phyloP scores from a whole-genome alignment of 2,797 vertebrate species.

The Otolemur crassicaudatus region DNA sequence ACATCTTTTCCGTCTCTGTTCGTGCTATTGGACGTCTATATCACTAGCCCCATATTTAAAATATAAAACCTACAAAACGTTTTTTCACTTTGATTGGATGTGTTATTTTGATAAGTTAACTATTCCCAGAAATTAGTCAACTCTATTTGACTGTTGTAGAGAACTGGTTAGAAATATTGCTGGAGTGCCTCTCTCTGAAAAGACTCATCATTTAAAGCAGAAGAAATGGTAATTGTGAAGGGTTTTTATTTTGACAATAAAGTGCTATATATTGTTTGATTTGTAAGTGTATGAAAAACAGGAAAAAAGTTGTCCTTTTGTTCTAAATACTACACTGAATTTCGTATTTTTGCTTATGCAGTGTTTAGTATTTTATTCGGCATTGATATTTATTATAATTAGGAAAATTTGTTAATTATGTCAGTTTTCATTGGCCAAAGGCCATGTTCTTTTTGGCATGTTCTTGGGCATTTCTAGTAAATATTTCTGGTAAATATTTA shows the following conservation, averaged over 20 bases:
- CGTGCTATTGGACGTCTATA: neutral
- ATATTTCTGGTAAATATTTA: slow-evolving; percentile 12
- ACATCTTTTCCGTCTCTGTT: neutral
- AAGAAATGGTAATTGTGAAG: neutral
- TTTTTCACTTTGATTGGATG: slow-evolving; percentile 69
- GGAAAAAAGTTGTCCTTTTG: neutral
- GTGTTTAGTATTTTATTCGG: slow-evolving; percentile 1
- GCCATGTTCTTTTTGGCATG: neutral
- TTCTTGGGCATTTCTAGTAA: neutral
- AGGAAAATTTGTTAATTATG: slow-evolving; percentile 11
- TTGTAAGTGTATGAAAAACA: neutral
- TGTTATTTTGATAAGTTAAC: slow-evolving; percentile 77
- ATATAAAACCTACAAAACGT: slow-evolving; percentile 11
- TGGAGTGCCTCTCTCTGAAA: slow-evolving; percentile 32
- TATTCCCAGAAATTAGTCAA: slow-evolving; percentile 68
- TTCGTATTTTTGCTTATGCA: neutral
- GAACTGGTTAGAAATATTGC: slow-evolving; percentile 66
- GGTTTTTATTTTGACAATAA: slow-evolving; percentile 26
- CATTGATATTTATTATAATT: neutral
- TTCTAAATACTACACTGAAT: neutral
- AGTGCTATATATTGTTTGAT: neutral
- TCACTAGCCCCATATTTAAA: slow-evolving; percentile 50
- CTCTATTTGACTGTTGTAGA: slow-evolving; percentile 49
- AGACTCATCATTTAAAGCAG: slow-evolving; percentile 8
- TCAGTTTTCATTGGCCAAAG: neutral